Conservation (phyloP, 2,113 vertebrate genomes). For the Hemicordylus capensis region DNA sequence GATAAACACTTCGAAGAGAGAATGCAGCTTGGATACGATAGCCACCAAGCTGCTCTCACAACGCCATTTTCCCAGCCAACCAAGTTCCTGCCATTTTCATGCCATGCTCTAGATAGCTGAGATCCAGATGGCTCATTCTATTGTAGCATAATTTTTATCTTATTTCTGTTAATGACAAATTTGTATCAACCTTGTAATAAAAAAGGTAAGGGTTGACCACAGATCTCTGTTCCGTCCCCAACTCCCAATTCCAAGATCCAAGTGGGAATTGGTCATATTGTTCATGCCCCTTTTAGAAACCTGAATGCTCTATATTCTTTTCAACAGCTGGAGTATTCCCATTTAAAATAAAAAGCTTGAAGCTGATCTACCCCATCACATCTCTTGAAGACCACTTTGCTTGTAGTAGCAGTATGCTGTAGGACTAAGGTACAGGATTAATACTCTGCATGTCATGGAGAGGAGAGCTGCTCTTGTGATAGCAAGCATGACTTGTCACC, state of each 20-base stretch:
- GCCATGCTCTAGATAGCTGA: conserved; percentile 31
- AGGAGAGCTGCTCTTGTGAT: too few species aligned
- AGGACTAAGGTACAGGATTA: neutral
- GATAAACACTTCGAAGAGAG: too few species aligned
- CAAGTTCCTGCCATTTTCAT: conserved; percentile 27
- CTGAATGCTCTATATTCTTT: neutral
- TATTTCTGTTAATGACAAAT: conserved; percentile 26
- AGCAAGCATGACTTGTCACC: too few species aligned
- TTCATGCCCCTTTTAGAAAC: too few species aligned
- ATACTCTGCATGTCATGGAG: neutral
- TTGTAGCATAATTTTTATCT: neutral
- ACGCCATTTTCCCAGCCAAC: too few species aligned
- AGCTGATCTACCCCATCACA: neutral
- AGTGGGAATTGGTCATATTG: neutral
- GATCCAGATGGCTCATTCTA: conserved; percentile 30
- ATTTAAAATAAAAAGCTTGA: neutral
- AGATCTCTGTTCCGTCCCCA: neutral
- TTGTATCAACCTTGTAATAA: conserved; percentile 27
- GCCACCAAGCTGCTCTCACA: too few species aligned
- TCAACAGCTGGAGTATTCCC: too few species aligned
- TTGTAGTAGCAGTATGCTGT: neutral
- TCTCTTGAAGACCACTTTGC: neutral
- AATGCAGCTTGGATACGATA: too few species aligned
- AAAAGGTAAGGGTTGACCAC: neutral
- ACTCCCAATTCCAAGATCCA: neutral